Conservation (phyloP, 2,888 invertebrate genomes). For the Celastrina argiolus region DNA sequence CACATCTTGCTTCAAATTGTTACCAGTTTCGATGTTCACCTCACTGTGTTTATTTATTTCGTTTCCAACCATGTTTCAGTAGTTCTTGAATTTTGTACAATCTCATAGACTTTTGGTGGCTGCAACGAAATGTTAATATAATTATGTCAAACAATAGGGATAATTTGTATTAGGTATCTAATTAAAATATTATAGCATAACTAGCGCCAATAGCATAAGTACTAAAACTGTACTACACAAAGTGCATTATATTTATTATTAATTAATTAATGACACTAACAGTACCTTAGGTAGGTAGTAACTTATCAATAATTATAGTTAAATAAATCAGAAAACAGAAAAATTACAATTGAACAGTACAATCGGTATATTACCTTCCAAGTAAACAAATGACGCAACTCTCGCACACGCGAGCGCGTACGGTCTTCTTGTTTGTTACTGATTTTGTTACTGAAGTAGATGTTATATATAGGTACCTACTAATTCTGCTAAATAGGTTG, state of each 20-base stretch:
- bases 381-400: not conserved
- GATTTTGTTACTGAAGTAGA: not conserved
- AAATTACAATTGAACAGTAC: not conserved
- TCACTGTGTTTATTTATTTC: constrained; percentile 28
- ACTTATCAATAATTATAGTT: no score
- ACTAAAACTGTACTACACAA: no score
- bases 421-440: not conserved
- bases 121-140: constrained; percentile 25
- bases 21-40: constrained; percentile 30
- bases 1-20: constrained; percentile 44
- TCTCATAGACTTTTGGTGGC: constrained; percentile 27
- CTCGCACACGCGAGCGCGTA: not conserved
- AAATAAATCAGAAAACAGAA: no score
- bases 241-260: no score
- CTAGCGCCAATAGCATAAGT: no score
- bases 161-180: no score
- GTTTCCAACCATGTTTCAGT: constrained; percentile 34
- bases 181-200: no score
- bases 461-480: not conserved
- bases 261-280: no score
- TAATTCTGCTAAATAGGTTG: not conserved
- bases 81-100: constrained; percentile 20
- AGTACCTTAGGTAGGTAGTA: no score
- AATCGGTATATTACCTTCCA: not conserved
- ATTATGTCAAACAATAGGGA: not conserved